Evolutionary conservation across 37 sponge, comb jelly and placozoan genomes (phyloP).

Genomic region (Bolinopsis microptera): DNA sequence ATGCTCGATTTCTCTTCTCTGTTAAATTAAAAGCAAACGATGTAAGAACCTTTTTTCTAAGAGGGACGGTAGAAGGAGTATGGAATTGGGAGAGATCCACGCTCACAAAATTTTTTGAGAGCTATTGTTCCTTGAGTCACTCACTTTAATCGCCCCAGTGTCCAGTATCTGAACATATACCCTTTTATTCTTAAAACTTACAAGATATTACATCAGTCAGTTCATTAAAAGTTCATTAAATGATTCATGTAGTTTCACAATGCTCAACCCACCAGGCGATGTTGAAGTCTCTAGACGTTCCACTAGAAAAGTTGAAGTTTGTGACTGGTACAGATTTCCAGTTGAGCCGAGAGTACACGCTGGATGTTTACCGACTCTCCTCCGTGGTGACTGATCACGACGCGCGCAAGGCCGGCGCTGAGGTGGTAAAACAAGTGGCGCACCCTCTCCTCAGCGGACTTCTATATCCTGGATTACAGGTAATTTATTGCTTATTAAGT

Average conservation of each 20-base stretch:
- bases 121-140: no score
- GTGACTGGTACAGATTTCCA: conserved; percentile 90
- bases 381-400: conserved; percentile 96
- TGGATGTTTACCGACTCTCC: conserved; percentile 90
- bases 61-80: not conserved
- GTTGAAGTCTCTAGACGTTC: conserved; percentile 88
- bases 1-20: not conserved
- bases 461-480: conserved; percentile 96
- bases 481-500: conserved; percentile 13
- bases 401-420: conserved; percentile 98
- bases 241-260: no score
- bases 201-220: no score
- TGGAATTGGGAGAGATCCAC: no score
- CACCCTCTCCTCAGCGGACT: conserved; percentile 89
- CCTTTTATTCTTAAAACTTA: no score
- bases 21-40: not conserved
- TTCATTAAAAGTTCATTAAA: no score
- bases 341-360: conserved; percentile 81
- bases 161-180: no score
- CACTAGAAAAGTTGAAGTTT: conserved; percentile 88
- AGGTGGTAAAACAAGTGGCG: conserved; percentile 95
- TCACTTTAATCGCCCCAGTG: no score
- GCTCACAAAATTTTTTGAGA: no score
- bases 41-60: not conserved
- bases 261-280: conserved; percentile 73